Evolutionary conservation across 2,888 invertebrate species (phyloP).

Genomic region (Lamellibrachia columna): DNA sequence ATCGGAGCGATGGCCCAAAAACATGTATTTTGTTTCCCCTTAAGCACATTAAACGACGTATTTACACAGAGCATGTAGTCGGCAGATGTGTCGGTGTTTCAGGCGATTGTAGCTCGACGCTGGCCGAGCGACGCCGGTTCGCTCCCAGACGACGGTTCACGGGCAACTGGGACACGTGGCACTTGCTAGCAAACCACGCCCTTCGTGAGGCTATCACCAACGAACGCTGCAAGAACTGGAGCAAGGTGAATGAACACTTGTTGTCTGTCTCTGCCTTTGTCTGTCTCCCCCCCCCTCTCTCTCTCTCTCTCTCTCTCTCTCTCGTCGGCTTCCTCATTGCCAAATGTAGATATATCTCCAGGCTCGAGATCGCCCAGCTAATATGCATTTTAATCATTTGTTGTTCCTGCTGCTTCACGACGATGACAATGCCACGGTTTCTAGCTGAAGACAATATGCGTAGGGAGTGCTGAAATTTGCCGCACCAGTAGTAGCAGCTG

Average conservation of each 20-base stretch:
- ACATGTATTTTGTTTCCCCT: too few species aligned
- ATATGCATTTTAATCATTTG: too few species aligned
- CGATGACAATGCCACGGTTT: too few species aligned
- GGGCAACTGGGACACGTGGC: neutral
- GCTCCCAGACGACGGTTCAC: constrained; percentile 23
- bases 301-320: constrained; percentile 33
- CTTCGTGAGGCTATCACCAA: constrained; percentile 36
- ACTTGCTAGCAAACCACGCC: constrained; percentile 26
- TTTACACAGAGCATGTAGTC: too few species aligned
- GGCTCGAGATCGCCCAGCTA: too few species aligned
- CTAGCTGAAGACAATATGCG: too few species aligned
- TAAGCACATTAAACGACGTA: too few species aligned
- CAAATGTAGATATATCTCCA: too few species aligned
- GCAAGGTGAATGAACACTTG: constrained; percentile 31
- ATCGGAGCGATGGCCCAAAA: too few species aligned
- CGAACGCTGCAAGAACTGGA: constrained; percentile 36
- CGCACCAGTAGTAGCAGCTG: too few species aligned
- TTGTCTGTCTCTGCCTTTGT: constrained; percentile 26
- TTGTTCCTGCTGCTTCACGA: too few species aligned
- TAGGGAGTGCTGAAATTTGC: neutral
- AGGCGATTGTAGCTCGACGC: neutral
- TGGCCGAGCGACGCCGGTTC: neutral
- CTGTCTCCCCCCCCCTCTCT: constrained; percentile 32
- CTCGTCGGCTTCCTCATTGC: neutral
- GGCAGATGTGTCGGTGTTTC: neutral